phyloP scores from a whole-genome alignment of 64 coral and sea anemone species.

The Actinia tenebrosa region DNA sequence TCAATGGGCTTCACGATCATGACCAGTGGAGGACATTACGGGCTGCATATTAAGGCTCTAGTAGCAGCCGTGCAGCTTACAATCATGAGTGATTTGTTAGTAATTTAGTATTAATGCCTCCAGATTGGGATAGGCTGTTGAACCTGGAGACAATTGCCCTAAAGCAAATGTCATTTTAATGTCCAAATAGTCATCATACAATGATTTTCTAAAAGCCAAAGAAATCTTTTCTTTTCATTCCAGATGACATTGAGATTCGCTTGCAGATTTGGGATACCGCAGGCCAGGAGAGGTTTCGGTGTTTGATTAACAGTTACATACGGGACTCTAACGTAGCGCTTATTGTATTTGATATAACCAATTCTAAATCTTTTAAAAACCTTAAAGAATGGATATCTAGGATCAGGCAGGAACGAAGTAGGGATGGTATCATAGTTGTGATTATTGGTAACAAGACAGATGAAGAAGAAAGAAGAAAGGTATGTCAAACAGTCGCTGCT shows the following conservation, averaged over 20 bases:
- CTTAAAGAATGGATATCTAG: conserved; percentile 55
- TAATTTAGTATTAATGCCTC: too few relatives aligned
- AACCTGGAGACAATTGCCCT: too few relatives aligned
- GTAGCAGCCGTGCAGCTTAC: too few relatives aligned
- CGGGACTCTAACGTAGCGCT: conserved; percentile 83
- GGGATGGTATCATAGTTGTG: conserved; percentile 53
- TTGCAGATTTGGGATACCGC: conserved; percentile 98
- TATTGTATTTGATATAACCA: conserved; percentile 89
- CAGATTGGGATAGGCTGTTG: too few relatives aligned
- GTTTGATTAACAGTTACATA: conserved; percentile 85
- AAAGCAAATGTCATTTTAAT: too few relatives aligned
- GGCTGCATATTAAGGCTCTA: too few relatives aligned
- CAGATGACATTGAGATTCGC: conserved; percentile 71
- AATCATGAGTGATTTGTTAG: too few relatives aligned
- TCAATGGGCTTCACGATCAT: too few relatives aligned
- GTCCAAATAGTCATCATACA: too few relatives aligned
- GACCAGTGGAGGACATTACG: too few relatives aligned
- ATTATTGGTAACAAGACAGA: conserved; percentile 87
- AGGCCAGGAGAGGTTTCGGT: conserved; percentile 95
- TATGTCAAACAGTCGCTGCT: background rate
- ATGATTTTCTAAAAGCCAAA: too few relatives aligned
- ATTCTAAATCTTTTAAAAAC: conserved; percentile 53
- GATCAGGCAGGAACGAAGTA: conserved; percentile 44
- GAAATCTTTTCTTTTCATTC: background rate
- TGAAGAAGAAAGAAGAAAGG: conserved; percentile 56